Evolutionary conservation across 2,888 invertebrate genomes (phyloP).

Genomic region (Dryocosmus kuriphilus): DNA sequence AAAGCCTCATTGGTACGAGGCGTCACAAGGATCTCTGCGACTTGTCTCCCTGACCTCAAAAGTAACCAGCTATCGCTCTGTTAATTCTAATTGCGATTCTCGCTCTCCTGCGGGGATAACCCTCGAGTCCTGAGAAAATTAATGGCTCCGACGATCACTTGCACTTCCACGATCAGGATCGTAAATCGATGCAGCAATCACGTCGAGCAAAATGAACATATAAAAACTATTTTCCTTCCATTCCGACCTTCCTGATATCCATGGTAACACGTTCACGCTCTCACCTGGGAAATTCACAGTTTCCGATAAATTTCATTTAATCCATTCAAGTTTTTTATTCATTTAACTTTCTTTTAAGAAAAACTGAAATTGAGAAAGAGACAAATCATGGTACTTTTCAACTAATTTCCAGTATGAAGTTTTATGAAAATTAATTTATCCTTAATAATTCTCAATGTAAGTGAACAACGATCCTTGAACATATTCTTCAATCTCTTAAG

Average conservation of each 20-base stretch:
- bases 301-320: background rate
- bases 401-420: background rate
- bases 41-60: conserved; percentile 74
- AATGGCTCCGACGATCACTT: conserved; percentile 49
- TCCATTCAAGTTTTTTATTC: background rate
- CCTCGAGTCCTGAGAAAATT: conserved; percentile 51
- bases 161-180: conserved; percentile 37
- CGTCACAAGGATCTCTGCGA: conserved; percentile 68
- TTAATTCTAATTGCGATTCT: conserved; percentile 56
- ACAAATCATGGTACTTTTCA: conserved; percentile 41
- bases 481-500: conserved; percentile 17
- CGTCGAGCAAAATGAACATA: background rate
- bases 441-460: conserved; percentile 2
- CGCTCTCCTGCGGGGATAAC: conserved; percentile 40
- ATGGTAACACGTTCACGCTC: conserved; percentile 5
- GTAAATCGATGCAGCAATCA: conserved; percentile 39
- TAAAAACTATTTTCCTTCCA: conserved; percentile 8
- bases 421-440: background rate
- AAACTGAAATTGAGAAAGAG: conserved; percentile 39
- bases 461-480: conserved; percentile 8
- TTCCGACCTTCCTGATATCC: conserved; percentile 31
- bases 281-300: conserved; percentile 22
- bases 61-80: conserved; percentile 62
- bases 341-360: background rate
- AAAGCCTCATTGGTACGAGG: conserved; percentile 60